Evolutionary conservation across 2,113 vertebrate species (phyloP).

Genomic region (Pantherophis guttatus): DNA sequence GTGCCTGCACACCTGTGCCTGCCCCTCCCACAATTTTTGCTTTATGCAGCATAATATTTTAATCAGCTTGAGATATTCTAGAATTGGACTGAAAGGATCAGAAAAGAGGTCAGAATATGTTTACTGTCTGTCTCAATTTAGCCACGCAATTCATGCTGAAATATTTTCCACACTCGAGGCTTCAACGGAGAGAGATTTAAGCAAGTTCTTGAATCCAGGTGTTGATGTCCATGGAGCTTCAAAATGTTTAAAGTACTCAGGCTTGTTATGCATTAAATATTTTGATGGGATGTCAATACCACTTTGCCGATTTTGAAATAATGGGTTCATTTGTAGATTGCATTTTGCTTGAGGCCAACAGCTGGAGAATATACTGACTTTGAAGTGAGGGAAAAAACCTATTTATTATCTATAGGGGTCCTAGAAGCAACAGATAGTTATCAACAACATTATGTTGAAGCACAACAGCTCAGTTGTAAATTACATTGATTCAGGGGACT

Average conservation of each 20-base stretch:
- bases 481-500: neutral
- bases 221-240: neutral
- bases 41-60: neutral
- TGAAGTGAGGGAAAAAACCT: neutral
- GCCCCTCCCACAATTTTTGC: no score
- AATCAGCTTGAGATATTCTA: neutral
- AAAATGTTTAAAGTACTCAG: neutral
- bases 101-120: neutral
- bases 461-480: neutral
- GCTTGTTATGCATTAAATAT: neutral
- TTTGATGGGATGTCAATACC: neutral
- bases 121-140: neutral
- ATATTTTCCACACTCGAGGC: neutral
- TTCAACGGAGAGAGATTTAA: neutral
- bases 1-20: no score
- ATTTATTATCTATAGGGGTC: neutral
- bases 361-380: neutral
- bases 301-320: neutral
- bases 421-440: neutral
- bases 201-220: neutral
- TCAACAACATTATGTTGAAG: neutral
- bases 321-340: neutral
- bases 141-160: neutral
- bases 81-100: neutral
- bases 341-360: neutral